Evolutionary conservation across 2,888 invertebrate genomes (phyloP).

Genomic region (Ctena decussata): DNA sequence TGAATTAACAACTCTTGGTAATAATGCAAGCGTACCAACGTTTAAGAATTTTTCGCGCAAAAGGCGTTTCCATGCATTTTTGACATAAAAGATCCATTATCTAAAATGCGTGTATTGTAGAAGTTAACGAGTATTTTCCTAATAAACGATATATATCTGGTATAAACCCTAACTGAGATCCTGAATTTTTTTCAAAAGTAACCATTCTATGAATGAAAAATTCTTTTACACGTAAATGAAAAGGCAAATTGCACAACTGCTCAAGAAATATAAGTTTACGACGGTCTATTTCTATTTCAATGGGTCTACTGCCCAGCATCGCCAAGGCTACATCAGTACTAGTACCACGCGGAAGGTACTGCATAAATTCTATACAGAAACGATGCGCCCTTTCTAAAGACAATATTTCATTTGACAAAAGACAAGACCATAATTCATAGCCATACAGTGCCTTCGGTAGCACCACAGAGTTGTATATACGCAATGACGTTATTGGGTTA

Average conservation of each 20-base stretch:
- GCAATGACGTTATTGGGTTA: background rate
- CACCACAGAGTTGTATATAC: constrained; percentile 8
- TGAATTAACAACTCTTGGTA: no score
- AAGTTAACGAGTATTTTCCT: no score
- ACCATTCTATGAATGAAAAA: background rate
- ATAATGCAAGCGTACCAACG: no score
- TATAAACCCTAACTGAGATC: no score
- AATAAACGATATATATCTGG: no score
- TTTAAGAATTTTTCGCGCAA: no score
- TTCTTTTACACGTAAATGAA: background rate
- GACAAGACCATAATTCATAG: constrained; percentile 4
- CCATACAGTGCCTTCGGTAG: constrained; percentile 23
- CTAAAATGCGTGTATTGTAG: no score
- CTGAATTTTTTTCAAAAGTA: no score
- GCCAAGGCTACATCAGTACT: background rate
- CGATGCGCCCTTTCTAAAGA: background rate
- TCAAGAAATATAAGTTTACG: background rate
- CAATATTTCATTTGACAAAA: background rate
- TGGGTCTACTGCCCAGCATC: background rate
- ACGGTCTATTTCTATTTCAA: background rate
- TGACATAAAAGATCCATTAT: background rate
- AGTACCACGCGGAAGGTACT: background rate
- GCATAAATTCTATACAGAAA: background rate
- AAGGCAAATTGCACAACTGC: background rate
- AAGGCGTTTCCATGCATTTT: background rate